Percentiles rank a stretch among this genome's conserved stretches.
phyloP scores from a whole-genome alignment of 2,888 invertebrate species.

The Osmoderma eremita region DNA sequence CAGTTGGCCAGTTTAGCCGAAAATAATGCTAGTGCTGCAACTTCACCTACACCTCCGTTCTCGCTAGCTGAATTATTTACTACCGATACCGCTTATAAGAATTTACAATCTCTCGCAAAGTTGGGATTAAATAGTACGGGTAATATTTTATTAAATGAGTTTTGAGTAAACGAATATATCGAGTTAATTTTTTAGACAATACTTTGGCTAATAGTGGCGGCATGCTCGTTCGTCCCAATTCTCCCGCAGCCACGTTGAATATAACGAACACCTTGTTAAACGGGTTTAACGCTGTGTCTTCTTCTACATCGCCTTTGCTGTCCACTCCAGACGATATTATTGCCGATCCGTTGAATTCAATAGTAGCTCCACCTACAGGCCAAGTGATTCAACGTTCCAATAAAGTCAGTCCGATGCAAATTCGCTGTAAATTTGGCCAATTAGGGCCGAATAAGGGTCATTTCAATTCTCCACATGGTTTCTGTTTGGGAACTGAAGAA shows the following conservation, averaged over 20 bases:
- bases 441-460: constrained; percentile 92
- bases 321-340: constrained; percentile 65
- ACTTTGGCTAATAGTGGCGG: constrained; percentile 62
- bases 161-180: neutral
- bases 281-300: constrained; percentile 69
- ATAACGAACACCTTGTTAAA: constrained; percentile 65
- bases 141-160: constrained; percentile 56
- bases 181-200: constrained; percentile 53
- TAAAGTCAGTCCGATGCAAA: constrained; percentile 87
- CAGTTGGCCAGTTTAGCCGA: constrained; percentile 85
- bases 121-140: constrained; percentile 77
- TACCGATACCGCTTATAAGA: constrained; percentile 85
- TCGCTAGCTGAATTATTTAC: constrained; percentile 81
- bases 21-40: constrained; percentile 63
- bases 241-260: constrained; percentile 69
- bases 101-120: constrained; percentile 89
- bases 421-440: constrained; percentile 92
- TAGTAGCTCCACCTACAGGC: constrained; percentile 59
- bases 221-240: constrained; percentile 69
- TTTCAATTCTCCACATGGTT: constrained; percentile 97
- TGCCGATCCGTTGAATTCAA: constrained; percentile 66
- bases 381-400: constrained; percentile 69
- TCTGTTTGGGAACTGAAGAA: constrained; percentile 93
- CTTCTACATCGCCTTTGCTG: constrained; percentile 72
- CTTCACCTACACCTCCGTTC: constrained; percentile 68